Base-by-base conservation (phyloP, 2,888 invertebrate genomes). In the Vanessa cardui region DNA sequence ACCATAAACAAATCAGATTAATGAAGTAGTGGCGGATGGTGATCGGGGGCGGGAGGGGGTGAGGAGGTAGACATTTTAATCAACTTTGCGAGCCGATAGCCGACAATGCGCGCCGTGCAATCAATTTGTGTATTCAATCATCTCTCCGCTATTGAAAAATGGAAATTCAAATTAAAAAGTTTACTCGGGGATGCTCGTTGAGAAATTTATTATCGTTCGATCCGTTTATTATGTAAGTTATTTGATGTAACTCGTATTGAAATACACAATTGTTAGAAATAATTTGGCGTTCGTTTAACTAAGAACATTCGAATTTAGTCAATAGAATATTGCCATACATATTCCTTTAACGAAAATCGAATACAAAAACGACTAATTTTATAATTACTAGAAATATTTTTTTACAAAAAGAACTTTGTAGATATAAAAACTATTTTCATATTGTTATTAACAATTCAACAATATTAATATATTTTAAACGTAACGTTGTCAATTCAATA, bases 91-190 rank as follows among this genome's bases (percentile, higher is more conserved):
- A 75, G 77, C 71, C 72, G 74, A 77, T 74, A 77, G 74, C 71
- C 79, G 78, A 86, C 84, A 85, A 85, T 85, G 77, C 73, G 73
- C 76, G 76, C 76, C 71, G 77, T 77, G 83, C 84, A 86, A 87
- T 87, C 85, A 84, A 85, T 85, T 84, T 82, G 83, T 78, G 79
- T 81, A 86, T 84, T 84, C 83, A 86, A 86, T 87, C 85, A 83
- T 76, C 75, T 77, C 75, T 75, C 73, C 72, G 73, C 74, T 69
- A 74, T 76, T 74, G 73, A 74, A 74, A 76, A 73, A 74, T 74
- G 74, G 73, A 72, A 73, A 71, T 74, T 73, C 67, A 73, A 75
- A 74, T 75, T 72, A 75, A 73, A 75, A 72, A 68, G 66, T 71
- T 74, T 72, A 67, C 66, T 68, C 62, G 58, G 60, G 50, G 44